Conservation (phyloP, 1,140 invertebrate species). For the Drosophila leontia region DNA sequence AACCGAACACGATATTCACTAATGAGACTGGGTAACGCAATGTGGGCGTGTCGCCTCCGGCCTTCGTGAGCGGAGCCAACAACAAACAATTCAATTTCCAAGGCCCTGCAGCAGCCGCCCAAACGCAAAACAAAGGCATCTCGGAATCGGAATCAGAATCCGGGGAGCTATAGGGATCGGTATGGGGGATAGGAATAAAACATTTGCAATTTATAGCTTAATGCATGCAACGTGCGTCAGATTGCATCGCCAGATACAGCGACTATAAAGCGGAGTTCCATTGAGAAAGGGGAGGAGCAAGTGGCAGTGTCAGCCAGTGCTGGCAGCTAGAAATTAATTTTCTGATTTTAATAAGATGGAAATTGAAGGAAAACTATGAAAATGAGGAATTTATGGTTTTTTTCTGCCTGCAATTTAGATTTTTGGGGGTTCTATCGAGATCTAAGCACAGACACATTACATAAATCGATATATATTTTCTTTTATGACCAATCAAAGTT, state of each 20-base stretch:
- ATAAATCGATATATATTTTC: too few relatives aligned
- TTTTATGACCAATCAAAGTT: too few relatives aligned
- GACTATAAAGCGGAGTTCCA: constrained; percentile 21
- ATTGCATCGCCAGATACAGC: constrained; percentile 57
- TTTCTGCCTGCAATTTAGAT: not conserved
- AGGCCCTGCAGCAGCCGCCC: constrained; percentile 59
- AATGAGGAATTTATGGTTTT: not conserved
- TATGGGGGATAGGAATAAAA: constrained; percentile 44
- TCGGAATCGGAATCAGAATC: constrained; percentile 10
- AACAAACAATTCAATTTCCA: constrained; percentile 82
- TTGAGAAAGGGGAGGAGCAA: constrained; percentile 1
- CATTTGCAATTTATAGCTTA: constrained; percentile 77
- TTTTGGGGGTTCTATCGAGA: not conserved
- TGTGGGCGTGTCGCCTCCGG: constrained; percentile 66
- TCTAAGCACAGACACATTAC: too few relatives aligned
- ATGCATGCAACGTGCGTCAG: constrained; percentile 79
- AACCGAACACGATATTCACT: constrained; percentile 75
- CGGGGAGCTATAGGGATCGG: constrained; percentile 6
- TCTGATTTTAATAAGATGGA: not conserved
- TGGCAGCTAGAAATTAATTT: not conserved
- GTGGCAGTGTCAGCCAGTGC: constrained; percentile 9
- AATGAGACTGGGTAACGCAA: constrained; percentile 78
- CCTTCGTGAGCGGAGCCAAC: constrained; percentile 65
- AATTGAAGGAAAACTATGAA: not conserved
- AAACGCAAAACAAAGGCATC: constrained; percentile 38